Evolutionary conservation across 2,797 vertebrate genomes (phyloP), one percentile per base, ranked within the genome.

Genomic region (Dendrocincla tyrannina): DNA sequence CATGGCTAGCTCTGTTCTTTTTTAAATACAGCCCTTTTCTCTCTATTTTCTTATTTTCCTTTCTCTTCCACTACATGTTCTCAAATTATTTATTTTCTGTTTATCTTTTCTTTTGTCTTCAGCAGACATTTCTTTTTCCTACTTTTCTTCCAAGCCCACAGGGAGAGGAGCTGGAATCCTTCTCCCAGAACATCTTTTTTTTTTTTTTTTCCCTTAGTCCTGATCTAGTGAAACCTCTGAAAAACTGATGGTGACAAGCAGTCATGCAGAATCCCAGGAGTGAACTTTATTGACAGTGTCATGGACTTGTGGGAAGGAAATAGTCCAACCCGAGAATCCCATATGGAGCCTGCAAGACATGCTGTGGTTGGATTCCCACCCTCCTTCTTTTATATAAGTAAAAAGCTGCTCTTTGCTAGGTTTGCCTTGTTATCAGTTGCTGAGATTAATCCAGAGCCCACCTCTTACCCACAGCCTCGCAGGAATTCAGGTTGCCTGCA

Each of bases 401-500:
- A 78, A 86, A 91, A 82, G 28, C 14, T 59, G 11, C 12, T 82
- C 37, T 94, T 67, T 64, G 14, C 32, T 49, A 28, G 10, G 16
- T 88, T 85, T 94, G 5, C 24, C 41, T 67, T 69, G 20, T 44
- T 90, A 64, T 73, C 50, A 27, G 44, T 55, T 53, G 47, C 53
- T 74, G 39, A 70, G 80, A 74, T 88, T 83, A 94, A 89, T 74
- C 60, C 84, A 91, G 91, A 88, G 32, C 41, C 68, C 46, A 81
- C 37, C 22, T 85, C 50, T 82, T 95, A 80, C 16, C 41, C 87
- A 33, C 15, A 93, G 72, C 60, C 69, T 67, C 44, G 55, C 11
- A 62, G 86, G 88, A 88, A 90, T 90, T 67, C 91, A 95, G 90
- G 78, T 95, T 95, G 83, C 62, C 77, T 95, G 82, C 77, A 91